Conservation (phyloP, 2,888 invertebrate species). For the Coelinius sp. region DNA sequence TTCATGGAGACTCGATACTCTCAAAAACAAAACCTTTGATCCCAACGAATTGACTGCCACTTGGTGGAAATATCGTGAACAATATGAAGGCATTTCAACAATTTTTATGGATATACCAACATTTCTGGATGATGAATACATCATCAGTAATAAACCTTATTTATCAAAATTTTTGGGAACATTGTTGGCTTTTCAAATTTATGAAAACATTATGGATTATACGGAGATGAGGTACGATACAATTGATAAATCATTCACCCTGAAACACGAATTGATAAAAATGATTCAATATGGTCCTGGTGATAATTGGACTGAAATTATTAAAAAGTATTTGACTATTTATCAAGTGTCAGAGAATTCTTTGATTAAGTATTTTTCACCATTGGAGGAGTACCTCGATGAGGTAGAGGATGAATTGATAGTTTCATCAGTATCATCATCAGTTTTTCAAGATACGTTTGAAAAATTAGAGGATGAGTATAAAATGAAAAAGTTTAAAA, state of each 20-base stretch:
- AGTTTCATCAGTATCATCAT: constrained; percentile 40
- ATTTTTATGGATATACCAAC: constrained; percentile 51
- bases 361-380: constrained; percentile 56
- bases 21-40: constrained; percentile 51
- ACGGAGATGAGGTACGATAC: constrained; percentile 57
- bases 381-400: constrained; percentile 57
- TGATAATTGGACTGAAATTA: constrained; percentile 53
- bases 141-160: constrained; percentile 62
- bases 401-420: constrained; percentile 46
- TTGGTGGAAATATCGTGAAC: constrained; percentile 64
- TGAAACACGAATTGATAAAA: constrained; percentile 53
- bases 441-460: constrained; percentile 52
- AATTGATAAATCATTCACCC: constrained; percentile 44
- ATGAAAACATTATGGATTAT: constrained; percentile 57
- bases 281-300: constrained; percentile 56
- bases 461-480: constrained; percentile 54
- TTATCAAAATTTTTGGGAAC: constrained; percentile 63
- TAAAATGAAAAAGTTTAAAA: constrained; percentile 49
- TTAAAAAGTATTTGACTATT: constrained; percentile 52
- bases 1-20: constrained; percentile 61
- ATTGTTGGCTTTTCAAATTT: constrained; percentile 62
- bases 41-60: constrained; percentile 51
- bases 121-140: constrained; percentile 60
- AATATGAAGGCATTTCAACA: constrained; percentile 55
- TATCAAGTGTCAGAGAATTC: constrained; percentile 50